phyloP scores from a whole-genome alignment of 1,140 invertebrate species.

The Coenobita brevimanus region DNA sequence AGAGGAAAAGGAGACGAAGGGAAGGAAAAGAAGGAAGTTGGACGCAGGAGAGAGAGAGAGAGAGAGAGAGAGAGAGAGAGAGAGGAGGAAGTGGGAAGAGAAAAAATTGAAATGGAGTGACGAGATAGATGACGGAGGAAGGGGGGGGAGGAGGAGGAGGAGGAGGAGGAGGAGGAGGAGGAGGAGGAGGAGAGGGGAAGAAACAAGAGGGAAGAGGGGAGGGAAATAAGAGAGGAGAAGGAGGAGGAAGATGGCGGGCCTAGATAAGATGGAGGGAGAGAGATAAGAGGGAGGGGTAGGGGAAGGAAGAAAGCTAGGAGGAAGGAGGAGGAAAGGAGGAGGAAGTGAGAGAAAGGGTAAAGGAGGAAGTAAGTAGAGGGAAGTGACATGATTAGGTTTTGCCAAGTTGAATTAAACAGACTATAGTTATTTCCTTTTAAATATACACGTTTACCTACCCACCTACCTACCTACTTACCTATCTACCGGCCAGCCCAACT shows the following conservation, averaged over 20 bases:
- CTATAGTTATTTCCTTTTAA: too few relatives aligned
- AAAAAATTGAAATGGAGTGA: background rate
- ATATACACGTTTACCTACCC: too few relatives aligned
- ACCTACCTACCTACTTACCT: too few relatives aligned
- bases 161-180: background rate
- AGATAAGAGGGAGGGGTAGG: background rate
- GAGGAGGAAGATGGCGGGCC: background rate
- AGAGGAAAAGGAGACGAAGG: background rate
- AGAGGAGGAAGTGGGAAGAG: background rate
- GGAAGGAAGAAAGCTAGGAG: background rate
- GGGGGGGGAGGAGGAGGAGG: background rate
- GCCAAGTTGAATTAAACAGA: too few relatives aligned
- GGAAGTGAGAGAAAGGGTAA: background rate
- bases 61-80: constrained; percentile 1
- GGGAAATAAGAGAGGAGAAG: background rate
- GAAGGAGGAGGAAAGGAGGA: constrained; percentile 1
- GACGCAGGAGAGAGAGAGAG: background rate
- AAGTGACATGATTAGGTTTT: too few relatives aligned
- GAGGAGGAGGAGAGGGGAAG: too few relatives aligned
- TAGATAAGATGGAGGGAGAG: background rate
- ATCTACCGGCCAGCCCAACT: too few relatives aligned
- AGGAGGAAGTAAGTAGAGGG: background rate
- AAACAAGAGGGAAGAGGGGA: background rate
- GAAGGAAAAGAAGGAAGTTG: too few relatives aligned
- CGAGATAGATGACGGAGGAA: background rate